Evolutionary conservation across 2,797 vertebrate genomes (phyloP).

Genomic region (Mus spretus): DNA sequence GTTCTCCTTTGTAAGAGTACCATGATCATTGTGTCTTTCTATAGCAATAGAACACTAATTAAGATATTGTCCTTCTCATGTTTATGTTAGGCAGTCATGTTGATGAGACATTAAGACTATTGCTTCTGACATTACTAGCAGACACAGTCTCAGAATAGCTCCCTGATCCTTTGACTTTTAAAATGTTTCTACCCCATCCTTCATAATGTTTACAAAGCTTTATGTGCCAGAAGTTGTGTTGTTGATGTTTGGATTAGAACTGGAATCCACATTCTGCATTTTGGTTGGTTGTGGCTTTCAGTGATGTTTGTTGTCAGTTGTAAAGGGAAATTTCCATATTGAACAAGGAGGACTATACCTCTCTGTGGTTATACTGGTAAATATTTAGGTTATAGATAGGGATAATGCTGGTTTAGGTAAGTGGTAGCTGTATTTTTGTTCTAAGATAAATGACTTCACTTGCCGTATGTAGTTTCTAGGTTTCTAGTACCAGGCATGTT

Average conservation of each 20-base stretch:
- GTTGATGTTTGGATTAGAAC: not conserved
- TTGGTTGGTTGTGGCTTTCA: not conserved
- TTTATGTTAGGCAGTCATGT: not conserved
- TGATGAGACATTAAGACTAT: not conserved
- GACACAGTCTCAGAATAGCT: not conserved
- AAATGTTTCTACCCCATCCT: not conserved
- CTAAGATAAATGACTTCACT: not conserved
- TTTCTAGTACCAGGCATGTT: not conserved
- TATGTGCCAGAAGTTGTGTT: not conserved
- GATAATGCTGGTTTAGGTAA: not conserved
- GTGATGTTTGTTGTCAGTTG: not conserved
- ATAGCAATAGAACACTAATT: not conserved
- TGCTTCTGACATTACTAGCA: not conserved
- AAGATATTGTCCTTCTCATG: not conserved
- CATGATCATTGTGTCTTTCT: not conserved
- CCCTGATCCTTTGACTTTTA: not conserved
- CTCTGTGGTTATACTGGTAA: not conserved
- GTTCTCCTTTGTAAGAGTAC: not conserved
- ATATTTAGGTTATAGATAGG: not conserved
- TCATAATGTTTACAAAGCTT: not conserved
- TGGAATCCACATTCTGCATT: not conserved
- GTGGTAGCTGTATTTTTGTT: not conserved
- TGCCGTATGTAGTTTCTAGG: not conserved
- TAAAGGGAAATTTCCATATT: not conserved
- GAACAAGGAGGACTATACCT: not conserved